These are phyloP conservation scores for Pristionchus mayeri DNA, from an alignment of 2,888 invertebrate species.

Conservation along the genomic window DNA sequence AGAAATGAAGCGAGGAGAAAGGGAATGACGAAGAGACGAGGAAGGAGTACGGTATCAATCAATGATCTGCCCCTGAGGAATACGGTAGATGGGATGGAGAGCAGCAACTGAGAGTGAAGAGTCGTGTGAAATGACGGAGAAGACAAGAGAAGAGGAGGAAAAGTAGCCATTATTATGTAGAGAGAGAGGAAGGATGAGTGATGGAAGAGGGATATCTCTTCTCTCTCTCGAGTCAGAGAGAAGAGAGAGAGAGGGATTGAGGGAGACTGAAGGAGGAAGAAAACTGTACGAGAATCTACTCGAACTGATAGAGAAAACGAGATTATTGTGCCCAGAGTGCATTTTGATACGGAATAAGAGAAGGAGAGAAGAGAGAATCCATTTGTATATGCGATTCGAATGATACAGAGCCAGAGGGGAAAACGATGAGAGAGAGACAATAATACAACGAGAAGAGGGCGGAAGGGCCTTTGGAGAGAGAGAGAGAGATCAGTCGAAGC, in stretches of 20 bases:
- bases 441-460: constrained; percentile 1
- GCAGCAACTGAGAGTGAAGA: not conserved
- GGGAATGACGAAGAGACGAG: not conserved
- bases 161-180: not conserved
- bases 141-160: not conserved
- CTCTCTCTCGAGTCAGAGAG: not conserved
- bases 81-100: not conserved
- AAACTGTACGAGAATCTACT: constrained; percentile 9
- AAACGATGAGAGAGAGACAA: constrained; percentile 5
- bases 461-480: not conserved
- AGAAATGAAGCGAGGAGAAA: not conserved
- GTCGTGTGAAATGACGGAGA: not conserved
- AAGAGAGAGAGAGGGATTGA: not conserved
- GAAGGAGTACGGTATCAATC: not conserved
- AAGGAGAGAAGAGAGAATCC: constrained; percentile 27
- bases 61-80: not conserved
- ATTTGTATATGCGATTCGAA: constrained; percentile 27
- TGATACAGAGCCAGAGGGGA: constrained; percentile 16
- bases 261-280: too few species aligned
- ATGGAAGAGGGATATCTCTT: not conserved
- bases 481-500: not conserved
- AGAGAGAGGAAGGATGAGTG: constrained; percentile 4
- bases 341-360: constrained; percentile 6
- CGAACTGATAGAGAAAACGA: not conserved
- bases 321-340: constrained; percentile 34